Percentiles rank a stretch among this genome's conserved stretches.
Evolutionary conservation across 1,140 invertebrate genomes (phyloP).

Genomic region (Watersipora subatra): DNA sequence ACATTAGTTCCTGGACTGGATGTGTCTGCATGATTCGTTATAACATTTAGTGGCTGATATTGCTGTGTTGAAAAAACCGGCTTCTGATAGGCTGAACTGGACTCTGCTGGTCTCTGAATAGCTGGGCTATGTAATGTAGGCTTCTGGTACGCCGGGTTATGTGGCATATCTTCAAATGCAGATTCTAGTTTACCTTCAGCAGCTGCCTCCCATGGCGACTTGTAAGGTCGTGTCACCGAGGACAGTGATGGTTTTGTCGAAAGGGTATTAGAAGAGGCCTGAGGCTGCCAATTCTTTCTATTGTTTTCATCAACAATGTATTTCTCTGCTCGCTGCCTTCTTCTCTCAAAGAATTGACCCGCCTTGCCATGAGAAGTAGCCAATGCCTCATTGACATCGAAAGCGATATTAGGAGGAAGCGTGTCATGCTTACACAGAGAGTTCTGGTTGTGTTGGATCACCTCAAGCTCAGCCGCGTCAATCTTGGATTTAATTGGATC

Average conservation of each 20-base stretch:
- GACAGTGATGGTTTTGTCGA: not conserved
- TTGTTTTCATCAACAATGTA: conserved; percentile 5
- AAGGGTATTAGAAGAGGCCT: no score
- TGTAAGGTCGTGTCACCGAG: not conserved
- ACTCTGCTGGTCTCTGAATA: no score
- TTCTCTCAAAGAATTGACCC: not conserved
- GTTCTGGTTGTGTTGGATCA: not conserved
- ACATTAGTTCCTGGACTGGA: not conserved
- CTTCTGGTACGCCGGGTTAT: not conserved
- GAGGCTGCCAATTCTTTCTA: not conserved
- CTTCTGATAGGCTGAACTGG: no score
- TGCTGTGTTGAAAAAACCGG: no score
- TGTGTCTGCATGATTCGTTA: not conserved
- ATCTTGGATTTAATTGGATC: not conserved
- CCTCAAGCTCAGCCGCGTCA: not conserved
- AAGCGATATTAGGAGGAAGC: conserved; percentile 1
- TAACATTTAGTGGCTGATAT: not conserved
- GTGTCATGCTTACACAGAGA: not conserved
- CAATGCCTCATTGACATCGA: conserved; percentile 1
- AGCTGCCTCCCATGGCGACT: not conserved
- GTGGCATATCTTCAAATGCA: not conserved
- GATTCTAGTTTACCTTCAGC: not conserved
- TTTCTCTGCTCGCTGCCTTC: conserved; percentile 4
- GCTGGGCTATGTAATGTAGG: not conserved
- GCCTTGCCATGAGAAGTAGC: conserved; percentile 1